Conservation (phyloP, 2,888 invertebrate species). For the Pemphredon lugubris region DNA sequence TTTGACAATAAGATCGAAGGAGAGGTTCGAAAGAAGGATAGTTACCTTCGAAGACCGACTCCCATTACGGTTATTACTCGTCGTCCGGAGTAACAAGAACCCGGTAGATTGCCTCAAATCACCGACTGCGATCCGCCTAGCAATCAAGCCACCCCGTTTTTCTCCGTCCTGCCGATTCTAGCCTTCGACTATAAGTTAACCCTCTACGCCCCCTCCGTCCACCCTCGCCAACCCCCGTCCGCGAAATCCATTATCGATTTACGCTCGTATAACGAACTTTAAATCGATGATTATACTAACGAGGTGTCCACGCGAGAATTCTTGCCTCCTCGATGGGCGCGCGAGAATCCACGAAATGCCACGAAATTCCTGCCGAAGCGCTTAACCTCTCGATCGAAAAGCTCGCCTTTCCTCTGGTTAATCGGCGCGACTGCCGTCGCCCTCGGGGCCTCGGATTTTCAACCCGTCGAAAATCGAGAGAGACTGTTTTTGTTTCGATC, state of each 20-base stretch:
- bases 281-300: conserved; percentile 74
- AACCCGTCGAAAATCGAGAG: not conserved
- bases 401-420: not conserved
- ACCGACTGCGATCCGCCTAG: conserved; percentile 78
- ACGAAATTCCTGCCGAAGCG: conserved; percentile 7
- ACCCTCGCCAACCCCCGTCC: conserved; percentile 20
- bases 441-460: no score
- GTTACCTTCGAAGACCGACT: conserved; percentile 69
- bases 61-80: conserved; percentile 79
- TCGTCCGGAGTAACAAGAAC: conserved; percentile 78
- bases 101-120: conserved; percentile 78
- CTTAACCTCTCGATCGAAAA: not conserved
- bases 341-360: conserved; percentile 28
- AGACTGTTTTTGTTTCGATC: not conserved
- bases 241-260: conserved; percentile 74
- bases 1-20: conserved; percentile 70
- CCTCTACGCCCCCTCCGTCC: no score
- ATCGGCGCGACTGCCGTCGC: no score
- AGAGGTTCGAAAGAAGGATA: conserved; percentile 62
- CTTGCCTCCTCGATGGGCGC: no score
- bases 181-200: conserved; percentile 59
- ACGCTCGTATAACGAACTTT: conserved; percentile 71
- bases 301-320: conserved; percentile 65
- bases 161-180: conserved; percentile 64
- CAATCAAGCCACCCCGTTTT: conserved; percentile 73